Conservation (phyloP, 2,113 vertebrate genomes). For the Nyctibius bracteatus region DNA sequence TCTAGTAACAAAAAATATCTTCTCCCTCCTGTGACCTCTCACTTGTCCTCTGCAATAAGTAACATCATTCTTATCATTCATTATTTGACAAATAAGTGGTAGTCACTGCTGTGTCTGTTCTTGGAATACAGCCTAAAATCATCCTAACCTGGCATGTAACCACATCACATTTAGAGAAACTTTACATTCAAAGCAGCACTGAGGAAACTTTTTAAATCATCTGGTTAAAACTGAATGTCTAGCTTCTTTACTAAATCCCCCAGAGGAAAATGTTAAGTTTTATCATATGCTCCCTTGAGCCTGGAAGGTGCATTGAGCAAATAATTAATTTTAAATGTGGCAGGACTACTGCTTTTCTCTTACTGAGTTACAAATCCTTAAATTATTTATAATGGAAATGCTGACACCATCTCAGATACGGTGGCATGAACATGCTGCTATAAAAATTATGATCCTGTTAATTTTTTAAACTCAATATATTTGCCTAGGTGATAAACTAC, state of each 20-base stretch:
- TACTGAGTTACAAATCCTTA: background rate
- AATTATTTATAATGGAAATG: constrained; percentile 7
- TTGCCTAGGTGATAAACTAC: background rate
- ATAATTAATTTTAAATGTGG: background rate
- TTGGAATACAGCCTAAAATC: background rate
- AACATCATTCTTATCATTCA: background rate
- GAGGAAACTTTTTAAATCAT: background rate
- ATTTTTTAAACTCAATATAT: background rate
- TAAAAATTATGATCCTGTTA: background rate
- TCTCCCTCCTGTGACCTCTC: background rate
- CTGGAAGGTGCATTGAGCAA: background rate
- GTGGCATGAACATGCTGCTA: background rate
- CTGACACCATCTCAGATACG: background rate
- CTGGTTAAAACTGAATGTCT: background rate
- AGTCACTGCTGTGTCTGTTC: background rate
- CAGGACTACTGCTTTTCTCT: background rate
- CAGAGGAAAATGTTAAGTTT: background rate
- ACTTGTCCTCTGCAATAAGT: background rate
- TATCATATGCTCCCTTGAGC: background rate
- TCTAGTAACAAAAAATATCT: background rate
- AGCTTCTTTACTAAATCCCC: background rate
- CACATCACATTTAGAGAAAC: background rate
- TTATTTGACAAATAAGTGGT: background rate
- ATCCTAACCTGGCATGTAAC: background rate
- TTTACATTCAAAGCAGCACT: background rate